Evolutionary conservation across 2,888 invertebrate species (phyloP).

Genomic region (Acronicta psi): DNA sequence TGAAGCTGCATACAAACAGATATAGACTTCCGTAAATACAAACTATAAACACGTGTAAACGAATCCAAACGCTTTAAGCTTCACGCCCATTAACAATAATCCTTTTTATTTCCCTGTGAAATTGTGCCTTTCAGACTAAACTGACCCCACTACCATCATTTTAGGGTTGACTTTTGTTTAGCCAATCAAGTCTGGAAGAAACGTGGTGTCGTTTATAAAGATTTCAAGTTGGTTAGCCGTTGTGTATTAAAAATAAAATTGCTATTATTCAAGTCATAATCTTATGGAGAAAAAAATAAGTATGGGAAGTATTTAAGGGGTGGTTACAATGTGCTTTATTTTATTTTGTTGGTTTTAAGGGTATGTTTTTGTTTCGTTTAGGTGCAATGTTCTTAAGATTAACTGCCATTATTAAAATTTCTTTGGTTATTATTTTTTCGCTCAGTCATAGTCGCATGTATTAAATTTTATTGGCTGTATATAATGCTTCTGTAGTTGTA

Average conservation of each 20-base stretch:
- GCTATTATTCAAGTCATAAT: slow-evolving; percentile 76
- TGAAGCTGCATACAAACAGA: slow-evolving; percentile 55
- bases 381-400: neutral
- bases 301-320: slow-evolving; percentile 42
- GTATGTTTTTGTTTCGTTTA: neutral
- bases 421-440: neutral
- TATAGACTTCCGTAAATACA: slow-evolving; percentile 68
- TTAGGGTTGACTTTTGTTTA: slow-evolving; percentile 66
- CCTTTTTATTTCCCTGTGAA: slow-evolving; percentile 73
- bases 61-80: slow-evolving; percentile 69
- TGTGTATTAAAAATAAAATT: slow-evolving; percentile 70
- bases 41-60: slow-evolving; percentile 77
- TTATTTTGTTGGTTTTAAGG: slow-evolving; percentile 2
- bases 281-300: slow-evolving; percentile 56
- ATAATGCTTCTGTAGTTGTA: no score
- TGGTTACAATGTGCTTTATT: slow-evolving; percentile 16
- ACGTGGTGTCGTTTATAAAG: slow-evolving; percentile 74
- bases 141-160: slow-evolving; percentile 42
- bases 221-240: slow-evolving; percentile 71
- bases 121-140: slow-evolving; percentile 43
- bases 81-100: slow-evolving; percentile 79
- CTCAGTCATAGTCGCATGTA: neutral
- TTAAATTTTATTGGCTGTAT: no score
- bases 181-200: slow-evolving; percentile 14
- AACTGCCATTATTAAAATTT: neutral